phyloP scores from a whole-genome alignment of 2,113 vertebrate genomes.

The Toxotes chatareus region DNA sequence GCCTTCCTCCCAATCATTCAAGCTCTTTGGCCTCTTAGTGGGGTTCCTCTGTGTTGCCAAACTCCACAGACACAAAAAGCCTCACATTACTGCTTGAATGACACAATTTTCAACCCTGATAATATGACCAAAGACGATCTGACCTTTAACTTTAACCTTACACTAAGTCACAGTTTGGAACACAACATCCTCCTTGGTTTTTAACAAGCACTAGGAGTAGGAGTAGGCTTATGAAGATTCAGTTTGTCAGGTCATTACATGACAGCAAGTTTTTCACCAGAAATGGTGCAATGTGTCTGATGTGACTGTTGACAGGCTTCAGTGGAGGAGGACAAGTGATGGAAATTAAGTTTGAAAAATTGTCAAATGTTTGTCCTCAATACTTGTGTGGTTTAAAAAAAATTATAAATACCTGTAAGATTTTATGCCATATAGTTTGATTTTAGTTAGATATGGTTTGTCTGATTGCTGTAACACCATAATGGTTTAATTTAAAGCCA shows the following conservation, averaged over 20 bases:
- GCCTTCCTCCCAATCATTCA: conserved; percentile 36
- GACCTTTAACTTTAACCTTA: conserved; percentile 26
- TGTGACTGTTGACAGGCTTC: not conserved
- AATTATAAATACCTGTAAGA: too few relatives aligned
- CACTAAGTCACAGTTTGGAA: conserved; percentile 30
- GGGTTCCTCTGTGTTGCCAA: conserved; percentile 16
- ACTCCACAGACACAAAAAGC: conserved; percentile 2
- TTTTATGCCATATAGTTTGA: too few relatives aligned
- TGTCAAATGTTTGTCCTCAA: too few relatives aligned
- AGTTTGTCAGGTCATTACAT: conserved; percentile 29
- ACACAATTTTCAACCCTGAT: conserved; percentile 24
- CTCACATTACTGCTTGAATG: conserved; percentile 35
- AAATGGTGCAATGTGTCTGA: not conserved
- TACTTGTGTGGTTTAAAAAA: too few relatives aligned
- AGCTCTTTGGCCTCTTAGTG: conserved; percentile 5
- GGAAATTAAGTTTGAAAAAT: not conserved
- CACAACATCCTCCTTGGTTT: conserved; percentile 30
- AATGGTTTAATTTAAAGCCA: too few relatives aligned
- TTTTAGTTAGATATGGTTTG: too few relatives aligned
- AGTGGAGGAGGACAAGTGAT: not conserved
- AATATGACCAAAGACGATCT: conserved; percentile 1
- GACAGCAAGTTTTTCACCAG: not conserved
- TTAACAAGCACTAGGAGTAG: conserved; percentile 17
- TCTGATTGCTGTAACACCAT: too few relatives aligned
- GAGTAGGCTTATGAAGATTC: conserved; percentile 14